phyloP scores from a whole-genome alignment of 2,797 vertebrate species.

The Numenius phaeopus region DNA sequence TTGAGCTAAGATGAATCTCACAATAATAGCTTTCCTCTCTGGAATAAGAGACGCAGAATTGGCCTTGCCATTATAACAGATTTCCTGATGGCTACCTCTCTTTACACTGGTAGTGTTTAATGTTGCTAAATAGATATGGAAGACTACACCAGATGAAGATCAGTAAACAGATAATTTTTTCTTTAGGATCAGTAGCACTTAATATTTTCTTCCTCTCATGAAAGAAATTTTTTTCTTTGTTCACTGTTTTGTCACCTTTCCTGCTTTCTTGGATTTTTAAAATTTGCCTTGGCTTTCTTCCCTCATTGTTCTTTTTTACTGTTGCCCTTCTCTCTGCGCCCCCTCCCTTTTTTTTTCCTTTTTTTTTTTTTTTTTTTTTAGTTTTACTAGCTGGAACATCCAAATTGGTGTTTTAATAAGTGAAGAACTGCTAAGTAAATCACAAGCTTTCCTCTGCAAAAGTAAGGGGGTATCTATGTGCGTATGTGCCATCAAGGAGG shows the following conservation, averaged over 20 bases:
- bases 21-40: not conserved
- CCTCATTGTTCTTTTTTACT: not conserved
- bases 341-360: too few relatives aligned
- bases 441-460: not conserved
- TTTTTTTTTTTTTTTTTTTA: not conserved
- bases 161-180: not conserved
- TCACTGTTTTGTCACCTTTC: not conserved
- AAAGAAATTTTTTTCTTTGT: not conserved
- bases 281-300: not conserved
- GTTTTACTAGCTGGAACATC: not conserved
- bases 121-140: not conserved
- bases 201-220: not conserved
- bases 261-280: not conserved
- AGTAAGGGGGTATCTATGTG: not conserved
- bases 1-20: not conserved
- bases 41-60: not conserved
- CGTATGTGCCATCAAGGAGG: not conserved
- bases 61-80: not conserved
- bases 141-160: not conserved
- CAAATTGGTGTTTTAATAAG: not conserved
- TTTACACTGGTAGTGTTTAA: not conserved
- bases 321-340: rapidly evolving
- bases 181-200: not conserved
- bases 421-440: not conserved
- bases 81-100: not conserved